Percentiles rank a stretch among this genome's conserved stretches.
Evolutionary conservation across 1,140 invertebrate genomes (phyloP).

Genomic region (Megathymus violae): DNA sequence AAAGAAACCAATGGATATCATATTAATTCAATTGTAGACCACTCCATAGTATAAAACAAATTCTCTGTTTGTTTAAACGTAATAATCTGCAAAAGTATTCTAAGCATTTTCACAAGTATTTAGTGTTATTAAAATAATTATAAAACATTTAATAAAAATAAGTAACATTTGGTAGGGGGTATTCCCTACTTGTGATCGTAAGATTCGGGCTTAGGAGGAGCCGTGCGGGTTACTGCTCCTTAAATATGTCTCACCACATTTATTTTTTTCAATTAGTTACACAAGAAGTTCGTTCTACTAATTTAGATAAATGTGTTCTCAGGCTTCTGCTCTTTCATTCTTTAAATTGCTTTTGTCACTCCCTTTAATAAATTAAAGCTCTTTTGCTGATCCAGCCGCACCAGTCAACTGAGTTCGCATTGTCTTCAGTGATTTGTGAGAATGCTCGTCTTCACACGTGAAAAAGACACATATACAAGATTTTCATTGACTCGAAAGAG

Average conservation of each 20-base stretch:
- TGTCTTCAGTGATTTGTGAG: constrained; percentile 74
- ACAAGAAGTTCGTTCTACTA: constrained; percentile 16
- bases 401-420: constrained; percentile 63
- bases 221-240: no score
- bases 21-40: no score
- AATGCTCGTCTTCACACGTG: constrained; percentile 38
- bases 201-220: no score
- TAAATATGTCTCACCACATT: constrained; percentile 9
- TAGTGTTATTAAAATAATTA: no score
- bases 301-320: constrained; percentile 32
- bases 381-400: constrained; percentile 36
- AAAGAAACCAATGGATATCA: no score
- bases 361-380: constrained; percentile 50
- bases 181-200: no score
- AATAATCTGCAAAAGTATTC: no score
- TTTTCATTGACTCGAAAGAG: constrained; percentile 39
- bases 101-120: no score
- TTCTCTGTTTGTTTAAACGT: no score
- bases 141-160: no score
- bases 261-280: constrained; percentile 20
- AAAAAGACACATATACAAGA: constrained; percentile 47
- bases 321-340: constrained; percentile 27
- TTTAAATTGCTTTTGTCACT: constrained; percentile 56
- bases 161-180: no score
- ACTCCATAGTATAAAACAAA: no score